A percentile compares a stretch with the other conserved stretches of the same genome.
These are phyloP conservation scores for Drosophila punjabiensis DNA, from an alignment of 1,140 invertebrate genomes.

Conservation along the genomic window DNA sequence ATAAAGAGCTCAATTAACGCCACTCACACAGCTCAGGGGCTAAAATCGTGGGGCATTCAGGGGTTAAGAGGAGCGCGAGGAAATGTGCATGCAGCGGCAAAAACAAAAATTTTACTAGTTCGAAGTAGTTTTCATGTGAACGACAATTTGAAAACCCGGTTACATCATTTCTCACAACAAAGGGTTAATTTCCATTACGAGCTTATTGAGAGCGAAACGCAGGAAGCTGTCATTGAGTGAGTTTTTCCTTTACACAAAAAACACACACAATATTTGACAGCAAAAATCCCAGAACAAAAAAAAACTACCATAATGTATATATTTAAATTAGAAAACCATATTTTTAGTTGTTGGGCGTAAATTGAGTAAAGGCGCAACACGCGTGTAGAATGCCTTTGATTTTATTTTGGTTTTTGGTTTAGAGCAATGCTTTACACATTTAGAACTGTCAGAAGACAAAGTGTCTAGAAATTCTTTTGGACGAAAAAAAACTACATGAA, in stretches of 20 bases:
- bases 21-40: conserved; percentile 50
- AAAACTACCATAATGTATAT: conserved; percentile 19
- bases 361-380: conserved; percentile 22
- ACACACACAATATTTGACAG: not conserved
- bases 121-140: conserved; percentile 77
- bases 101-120: conserved; percentile 70
- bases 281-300: not conserved
- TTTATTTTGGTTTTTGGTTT: conserved; percentile 18
- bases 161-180: conserved; percentile 71
- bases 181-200: conserved; percentile 53
- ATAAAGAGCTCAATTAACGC: conserved; percentile 82
- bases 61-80: conserved; percentile 3
- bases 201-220: conserved; percentile 54
- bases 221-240: conserved; percentile 37
- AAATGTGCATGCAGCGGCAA: conserved; percentile 58
- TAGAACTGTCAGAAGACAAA: conserved; percentile 74
- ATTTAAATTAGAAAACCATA: conserved; percentile 45
- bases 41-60: not conserved
- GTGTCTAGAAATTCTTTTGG: conserved; percentile 51
- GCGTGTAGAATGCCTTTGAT: conserved; percentile 49
- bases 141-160: conserved; percentile 65
- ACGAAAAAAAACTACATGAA: conserved; percentile 32
- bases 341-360: conserved; percentile 39
- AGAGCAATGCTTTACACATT: conserved; percentile 62
- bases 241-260: conserved; percentile 19